Conservation (phyloP, 2,797 vertebrate genomes). For the Semaprochilodus insignis region DNA sequence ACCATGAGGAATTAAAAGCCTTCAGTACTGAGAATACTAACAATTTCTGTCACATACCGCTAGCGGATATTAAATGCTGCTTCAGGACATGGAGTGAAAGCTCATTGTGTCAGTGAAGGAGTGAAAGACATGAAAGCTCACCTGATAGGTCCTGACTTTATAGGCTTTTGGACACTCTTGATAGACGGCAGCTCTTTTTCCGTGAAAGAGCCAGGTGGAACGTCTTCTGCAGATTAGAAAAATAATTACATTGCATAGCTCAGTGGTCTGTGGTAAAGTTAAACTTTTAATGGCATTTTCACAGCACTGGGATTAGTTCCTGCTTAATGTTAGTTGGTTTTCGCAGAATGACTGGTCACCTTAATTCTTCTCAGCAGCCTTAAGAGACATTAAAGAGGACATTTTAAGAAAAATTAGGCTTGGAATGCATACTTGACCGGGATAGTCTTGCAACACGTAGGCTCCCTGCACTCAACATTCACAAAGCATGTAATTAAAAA, state of each 20-base stretch:
- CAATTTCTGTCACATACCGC: not conserved
- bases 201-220: not conserved
- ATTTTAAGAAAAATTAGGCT: not conserved
- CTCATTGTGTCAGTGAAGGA: not conserved
- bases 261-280: slow-evolving; percentile 25
- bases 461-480: too few relatives aligned
- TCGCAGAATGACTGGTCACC: not conserved
- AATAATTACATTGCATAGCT: slow-evolving; percentile 10
- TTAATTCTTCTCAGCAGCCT: not conserved
- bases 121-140: not conserved
- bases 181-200: not conserved
- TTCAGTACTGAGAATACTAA: not conserved
- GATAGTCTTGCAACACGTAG: too few relatives aligned
- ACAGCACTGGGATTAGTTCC: not conserved
- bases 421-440: too few relatives aligned
- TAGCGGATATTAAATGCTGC: not conserved
- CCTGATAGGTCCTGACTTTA: not conserved
- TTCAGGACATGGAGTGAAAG: not conserved
- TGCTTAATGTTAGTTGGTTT: not conserved
- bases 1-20: not conserved
- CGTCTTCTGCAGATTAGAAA: slow-evolving; percentile 12
- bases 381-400: not conserved
- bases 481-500: too few relatives aligned
- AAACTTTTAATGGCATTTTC: slow-evolving; percentile 7
- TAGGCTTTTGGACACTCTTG: not conserved